Evolutionary conservation across 2,113 vertebrate genomes (phyloP), one percentile per base, ranked within the genome.

Genomic region (Zosterops lateralis): DNA sequence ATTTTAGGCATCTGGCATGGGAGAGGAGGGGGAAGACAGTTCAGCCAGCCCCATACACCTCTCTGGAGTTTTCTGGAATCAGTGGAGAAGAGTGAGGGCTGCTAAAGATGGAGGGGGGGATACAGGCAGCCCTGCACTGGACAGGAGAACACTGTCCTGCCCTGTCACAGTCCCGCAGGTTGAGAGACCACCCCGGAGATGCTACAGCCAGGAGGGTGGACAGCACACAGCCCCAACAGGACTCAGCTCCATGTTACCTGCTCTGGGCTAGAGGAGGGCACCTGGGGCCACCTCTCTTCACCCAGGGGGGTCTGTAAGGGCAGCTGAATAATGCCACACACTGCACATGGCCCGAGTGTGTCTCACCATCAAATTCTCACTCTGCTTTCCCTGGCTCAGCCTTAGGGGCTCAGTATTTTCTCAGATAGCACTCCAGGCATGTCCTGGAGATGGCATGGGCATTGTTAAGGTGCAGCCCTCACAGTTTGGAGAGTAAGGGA

Each of bases 71-170:
- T 62, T 84, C 61, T 74, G 74, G 65, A 84, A 28, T 26, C 40
- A 29, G 20, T 1, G 9, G 25, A 50, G 67, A 75, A 67, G 18
- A 22, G 29, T 0, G 2, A 34, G 40, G 12, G 11, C 68, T 15
- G 14, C 34, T 67, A 38, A 34, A 77, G 32, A 50, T 9, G 32
- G 36, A 13, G 6, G 16, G 13, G 19, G 13, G 4, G 13, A 17
- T 21, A 32, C 9, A 75, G 47, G 26, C 38, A 85, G 57, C 12
- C 21, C 36, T 47, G 26, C n/a, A 20, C 22, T 0, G 1, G 20
- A 28, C 71, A 54, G n/a, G 11, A 24, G 11, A 4, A 47, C 3
- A 1, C 0, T 0, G 3, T 58, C 29, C 56, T 42, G 31, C 34
- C 67, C 17, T 1, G 0, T 21, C 42, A 44, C 1, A 3, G 44